phyloP scores from a whole-genome alignment of 2,113 vertebrate species.

The Antechinus flavipes region DNA sequence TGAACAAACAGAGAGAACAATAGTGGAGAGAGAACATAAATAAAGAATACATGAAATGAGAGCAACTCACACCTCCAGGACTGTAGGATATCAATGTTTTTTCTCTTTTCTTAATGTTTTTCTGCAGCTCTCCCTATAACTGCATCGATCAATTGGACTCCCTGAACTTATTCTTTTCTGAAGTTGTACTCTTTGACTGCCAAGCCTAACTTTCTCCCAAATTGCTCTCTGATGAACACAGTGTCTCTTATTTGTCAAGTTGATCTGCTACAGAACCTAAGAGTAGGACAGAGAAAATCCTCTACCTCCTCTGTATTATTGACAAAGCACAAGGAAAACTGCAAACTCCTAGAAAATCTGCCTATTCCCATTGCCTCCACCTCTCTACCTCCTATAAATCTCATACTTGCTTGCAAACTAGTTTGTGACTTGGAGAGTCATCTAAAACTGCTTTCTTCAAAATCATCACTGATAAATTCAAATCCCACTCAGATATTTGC shows the following conservation, averaged over 20 bases:
- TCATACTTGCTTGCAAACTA: neutral
- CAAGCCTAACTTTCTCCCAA: neutral
- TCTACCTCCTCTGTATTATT: neutral
- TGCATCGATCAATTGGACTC: neutral
- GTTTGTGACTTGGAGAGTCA: neutral
- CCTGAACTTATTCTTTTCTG: neutral
- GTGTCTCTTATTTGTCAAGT: neutral
- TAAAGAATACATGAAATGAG: neutral
- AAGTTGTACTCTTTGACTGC: neutral
- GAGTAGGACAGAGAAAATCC: neutral
- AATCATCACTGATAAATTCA: neutral
- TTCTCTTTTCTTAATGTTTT: neutral
- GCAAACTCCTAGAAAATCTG: neutral
- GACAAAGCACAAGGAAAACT: neutral
- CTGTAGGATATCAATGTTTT: neutral
- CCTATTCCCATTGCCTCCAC: neutral
- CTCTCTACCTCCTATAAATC: neutral
- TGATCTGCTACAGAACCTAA: neutral
- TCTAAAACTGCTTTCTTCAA: neutral
- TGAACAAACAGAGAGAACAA: neutral
- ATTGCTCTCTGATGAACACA: neutral
- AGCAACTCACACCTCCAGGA: neutral
- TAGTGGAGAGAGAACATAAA: neutral
- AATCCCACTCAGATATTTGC: neutral
- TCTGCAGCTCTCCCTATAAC: neutral